These are phyloP conservation scores for Spatulosminthurus flaviceps DNA, from an alignment of 2,888 invertebrate genomes.

Conservation along the genomic window DNA sequence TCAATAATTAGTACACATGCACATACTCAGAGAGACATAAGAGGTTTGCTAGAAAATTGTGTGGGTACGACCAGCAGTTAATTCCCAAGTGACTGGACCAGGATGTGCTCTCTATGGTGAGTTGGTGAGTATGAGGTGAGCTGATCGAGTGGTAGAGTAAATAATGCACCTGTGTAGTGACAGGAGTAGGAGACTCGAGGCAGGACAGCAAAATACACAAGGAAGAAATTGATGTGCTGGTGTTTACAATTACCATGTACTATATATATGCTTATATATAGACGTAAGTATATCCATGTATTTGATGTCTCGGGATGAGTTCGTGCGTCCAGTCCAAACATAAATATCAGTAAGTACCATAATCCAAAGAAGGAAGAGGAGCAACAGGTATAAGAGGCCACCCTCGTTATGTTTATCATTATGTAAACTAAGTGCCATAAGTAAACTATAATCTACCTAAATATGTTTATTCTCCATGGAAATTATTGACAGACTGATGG, in stretches of 20 bases:
- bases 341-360: neutral
- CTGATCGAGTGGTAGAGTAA: constrained; percentile 7
- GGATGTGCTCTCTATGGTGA: no score
- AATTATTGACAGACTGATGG: constrained; percentile 4
- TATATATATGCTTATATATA: no score
- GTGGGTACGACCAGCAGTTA: no score
- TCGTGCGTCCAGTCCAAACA: neutral
- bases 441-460: neutral
- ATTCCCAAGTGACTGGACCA: neutral
- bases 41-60: neutral
- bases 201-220: neutral
- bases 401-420: neutral
- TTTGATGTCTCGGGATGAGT: neutral
- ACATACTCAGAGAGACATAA: neutral
- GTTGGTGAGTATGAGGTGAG: no score
- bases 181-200: neutral
- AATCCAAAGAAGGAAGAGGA: constrained; percentile 13
- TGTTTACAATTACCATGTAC: constrained; percentile 18
- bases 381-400: neutral
- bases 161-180: constrained; percentile 18
- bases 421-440: neutral
- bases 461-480: constrained; percentile 4
- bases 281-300: no score
- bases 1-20: neutral
- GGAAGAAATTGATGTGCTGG: neutral